Evolutionary conservation across 2,113 vertebrate genomes (phyloP).

Genomic region (Nanorana parkeri): DNA sequence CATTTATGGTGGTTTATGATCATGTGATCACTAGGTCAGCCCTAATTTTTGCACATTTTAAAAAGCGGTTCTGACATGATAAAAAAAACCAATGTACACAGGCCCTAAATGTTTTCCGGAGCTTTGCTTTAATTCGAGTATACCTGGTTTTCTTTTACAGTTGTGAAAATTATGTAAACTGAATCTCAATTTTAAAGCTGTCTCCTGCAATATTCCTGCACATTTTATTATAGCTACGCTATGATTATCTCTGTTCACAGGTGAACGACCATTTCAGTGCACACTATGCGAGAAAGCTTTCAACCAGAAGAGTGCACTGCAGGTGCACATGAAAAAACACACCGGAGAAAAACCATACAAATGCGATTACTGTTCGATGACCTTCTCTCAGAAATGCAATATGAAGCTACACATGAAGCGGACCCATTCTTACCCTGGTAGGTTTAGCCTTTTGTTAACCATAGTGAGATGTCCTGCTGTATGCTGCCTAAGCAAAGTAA

Average conservation of each 20-base stretch:
- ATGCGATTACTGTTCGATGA: constrained; percentile 91
- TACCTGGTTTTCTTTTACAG: neutral
- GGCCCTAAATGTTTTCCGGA: too few relatives aligned
- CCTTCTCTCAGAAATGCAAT: constrained; percentile 98
- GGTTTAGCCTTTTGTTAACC: constrained; percentile 26
- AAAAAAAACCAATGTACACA: too few relatives aligned
- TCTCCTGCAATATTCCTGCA: too few relatives aligned
- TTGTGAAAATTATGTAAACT: neutral
- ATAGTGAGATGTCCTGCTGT: neutral
- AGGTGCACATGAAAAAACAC: constrained; percentile 97
- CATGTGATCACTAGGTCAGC: too few relatives aligned
- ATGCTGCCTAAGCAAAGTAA: too few relatives aligned
- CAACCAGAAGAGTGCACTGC: constrained; percentile 98
- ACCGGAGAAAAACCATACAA: constrained; percentile 95
- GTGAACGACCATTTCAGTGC: constrained; percentile 93
- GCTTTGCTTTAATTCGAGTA: neutral
- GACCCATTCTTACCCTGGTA: constrained; percentile 85
- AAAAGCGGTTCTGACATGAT: too few relatives aligned
- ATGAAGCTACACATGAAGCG: constrained; percentile 98
- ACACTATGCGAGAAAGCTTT: constrained; percentile 92
- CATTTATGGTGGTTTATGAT: too few relatives aligned
- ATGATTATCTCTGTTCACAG: constrained; percentile 66
- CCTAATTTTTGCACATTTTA: too few relatives aligned
- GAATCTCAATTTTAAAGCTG: too few relatives aligned
- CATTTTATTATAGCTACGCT: neutral